Conservation (phyloP, 2,888 invertebrate genomes). For the Caenorhabditis auriculariae region DNA sequence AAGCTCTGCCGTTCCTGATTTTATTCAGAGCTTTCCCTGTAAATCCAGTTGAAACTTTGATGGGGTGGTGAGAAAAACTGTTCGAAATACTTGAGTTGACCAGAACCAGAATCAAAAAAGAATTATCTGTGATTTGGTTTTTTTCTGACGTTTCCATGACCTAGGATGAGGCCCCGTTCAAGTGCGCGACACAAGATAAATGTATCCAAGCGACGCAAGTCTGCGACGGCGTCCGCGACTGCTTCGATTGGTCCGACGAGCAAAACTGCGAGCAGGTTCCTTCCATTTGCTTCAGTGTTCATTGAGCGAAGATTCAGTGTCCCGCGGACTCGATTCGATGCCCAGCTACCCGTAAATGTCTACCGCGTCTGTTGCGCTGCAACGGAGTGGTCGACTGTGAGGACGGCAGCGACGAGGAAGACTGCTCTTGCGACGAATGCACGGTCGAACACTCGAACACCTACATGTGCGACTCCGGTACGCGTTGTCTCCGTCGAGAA, state of each 20-base stretch:
- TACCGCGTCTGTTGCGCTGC: constrained; percentile 39
- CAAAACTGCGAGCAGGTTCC: constrained; percentile 27
- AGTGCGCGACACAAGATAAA: constrained; percentile 19
- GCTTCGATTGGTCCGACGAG: constrained; percentile 48
- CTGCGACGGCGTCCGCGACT: constrained; percentile 50
- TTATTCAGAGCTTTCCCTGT: no score
- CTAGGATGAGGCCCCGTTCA: constrained; percentile 11
- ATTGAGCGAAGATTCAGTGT: constrained; percentile 17
- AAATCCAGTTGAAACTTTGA: no score
- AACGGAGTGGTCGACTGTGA: constrained; percentile 48
- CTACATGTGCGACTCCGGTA: constrained; percentile 47
- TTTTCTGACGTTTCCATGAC: no score
- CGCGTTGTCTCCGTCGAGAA: constrained; percentile 46
- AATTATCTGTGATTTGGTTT: neutral
- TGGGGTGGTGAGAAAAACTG: no score
- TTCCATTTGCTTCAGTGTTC: neutral
- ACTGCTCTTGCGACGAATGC: constrained; percentile 53
- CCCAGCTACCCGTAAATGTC: constrained; percentile 35
- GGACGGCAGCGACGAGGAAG: constrained; percentile 49
- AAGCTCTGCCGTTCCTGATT: no score
- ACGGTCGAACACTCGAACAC: constrained; percentile 34
- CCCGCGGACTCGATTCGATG: constrained; percentile 34
- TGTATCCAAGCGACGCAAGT: constrained; percentile 19
- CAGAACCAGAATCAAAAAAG: no score
- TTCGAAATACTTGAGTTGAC: no score